Conservation (phyloP, 2,113 vertebrate species). For the Pantherophis guttatus region DNA sequence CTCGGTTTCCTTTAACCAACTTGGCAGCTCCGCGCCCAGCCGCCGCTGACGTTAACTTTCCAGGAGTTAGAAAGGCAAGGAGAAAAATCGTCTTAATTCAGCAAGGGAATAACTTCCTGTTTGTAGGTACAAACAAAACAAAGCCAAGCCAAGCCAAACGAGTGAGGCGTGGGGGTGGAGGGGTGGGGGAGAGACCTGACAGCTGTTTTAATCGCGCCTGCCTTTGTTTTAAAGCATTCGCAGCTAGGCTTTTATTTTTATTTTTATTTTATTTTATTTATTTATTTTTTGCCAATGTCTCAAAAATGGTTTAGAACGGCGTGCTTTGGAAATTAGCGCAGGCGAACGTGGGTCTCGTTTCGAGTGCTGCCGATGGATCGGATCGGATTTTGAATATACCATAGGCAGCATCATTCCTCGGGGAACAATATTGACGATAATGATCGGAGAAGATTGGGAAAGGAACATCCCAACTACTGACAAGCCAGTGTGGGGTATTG, state of each 20-base stretch:
- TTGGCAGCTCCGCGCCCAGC: background rate
- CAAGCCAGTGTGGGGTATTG: background rate
- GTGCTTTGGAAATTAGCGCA: background rate
- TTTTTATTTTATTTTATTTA: too few species aligned
- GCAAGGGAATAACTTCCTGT: background rate
- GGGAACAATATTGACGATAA: background rate
- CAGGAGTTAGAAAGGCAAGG: background rate
- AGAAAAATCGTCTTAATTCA: background rate
- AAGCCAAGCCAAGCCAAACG: background rate
- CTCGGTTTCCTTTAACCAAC: too few species aligned
- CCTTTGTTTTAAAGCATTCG: background rate
- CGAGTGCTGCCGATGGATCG: background rate
- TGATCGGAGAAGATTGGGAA: background rate
- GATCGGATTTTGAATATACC: background rate
- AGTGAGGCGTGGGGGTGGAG: too few species aligned
- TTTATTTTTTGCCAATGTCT: background rate
- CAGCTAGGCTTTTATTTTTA: background rate
- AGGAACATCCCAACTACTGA: background rate
- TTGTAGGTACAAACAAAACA: background rate
- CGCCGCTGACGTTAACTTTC: background rate
- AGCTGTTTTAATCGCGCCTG: background rate
- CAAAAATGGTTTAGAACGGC: background rate
- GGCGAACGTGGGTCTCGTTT: background rate
- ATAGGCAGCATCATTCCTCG: too few species aligned
- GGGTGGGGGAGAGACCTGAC: background rate